phyloP scores from a whole-genome alignment of 2,888 invertebrate genomes.

The Azorinus chamasolen region DNA sequence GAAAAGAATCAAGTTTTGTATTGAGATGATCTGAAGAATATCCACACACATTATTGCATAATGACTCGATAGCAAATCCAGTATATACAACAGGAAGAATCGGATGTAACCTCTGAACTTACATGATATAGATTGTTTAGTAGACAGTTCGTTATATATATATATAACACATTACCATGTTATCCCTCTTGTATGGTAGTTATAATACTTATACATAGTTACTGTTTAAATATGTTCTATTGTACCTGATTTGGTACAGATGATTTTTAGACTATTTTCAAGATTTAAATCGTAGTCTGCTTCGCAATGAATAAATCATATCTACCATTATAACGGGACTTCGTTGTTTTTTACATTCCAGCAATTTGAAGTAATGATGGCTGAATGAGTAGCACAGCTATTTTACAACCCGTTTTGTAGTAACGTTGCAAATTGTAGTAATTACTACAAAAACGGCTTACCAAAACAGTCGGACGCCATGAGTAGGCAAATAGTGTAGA shows the following conservation, averaged over 20 bases:
- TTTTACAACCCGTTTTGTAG: too few relatives aligned
- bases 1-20: too few relatives aligned
- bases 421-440: too few relatives aligned
- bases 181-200: slow-evolving; percentile 1
- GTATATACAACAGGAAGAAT: neutral
- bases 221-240: slow-evolving; percentile 41
- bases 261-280: slow-evolving; percentile 69
- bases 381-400: too few relatives aligned
- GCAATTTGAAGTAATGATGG: too few relatives aligned
- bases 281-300: slow-evolving; percentile 65
- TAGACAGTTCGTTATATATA: neutral
- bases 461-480: too few relatives aligned
- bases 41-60: neutral
- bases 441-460: too few relatives aligned
- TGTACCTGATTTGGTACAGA: slow-evolving; percentile 56
- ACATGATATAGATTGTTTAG: neutral
- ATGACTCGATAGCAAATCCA: neutral
- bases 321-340: slow-evolving; percentile 52
- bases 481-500: too few relatives aligned
- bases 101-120: neutral
- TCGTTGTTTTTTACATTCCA: slow-evolving; percentile 2
- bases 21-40: neutral
- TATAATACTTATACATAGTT: slow-evolving; percentile 46
- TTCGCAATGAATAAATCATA: slow-evolving; percentile 69
- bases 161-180: neutral